These are phyloP conservation scores for Chromis chromis DNA, from an alignment of 2,797 vertebrate species.

Conservation along the genomic window DNA sequence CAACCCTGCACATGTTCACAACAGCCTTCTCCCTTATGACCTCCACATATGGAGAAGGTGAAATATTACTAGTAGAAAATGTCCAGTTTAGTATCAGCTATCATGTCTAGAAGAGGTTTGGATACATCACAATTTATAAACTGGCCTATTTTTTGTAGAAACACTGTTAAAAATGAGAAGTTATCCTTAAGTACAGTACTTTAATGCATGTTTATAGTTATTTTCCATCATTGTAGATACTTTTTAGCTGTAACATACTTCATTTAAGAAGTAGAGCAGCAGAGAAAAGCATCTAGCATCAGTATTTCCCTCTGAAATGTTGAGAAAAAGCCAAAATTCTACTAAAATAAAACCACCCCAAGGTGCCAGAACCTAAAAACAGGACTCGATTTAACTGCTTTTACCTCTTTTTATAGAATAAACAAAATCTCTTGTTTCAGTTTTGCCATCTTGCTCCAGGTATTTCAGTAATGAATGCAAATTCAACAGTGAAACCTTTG, in stretches of 20 bases:
- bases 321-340: too few relatives aligned
- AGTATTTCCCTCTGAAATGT: too few relatives aligned
- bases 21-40: too few relatives aligned
- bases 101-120: too few relatives aligned
- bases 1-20: slow-evolving; percentile 1
- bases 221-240: background rate
- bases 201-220: background rate
- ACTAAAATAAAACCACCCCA: too few relatives aligned
- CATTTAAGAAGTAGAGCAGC: background rate
- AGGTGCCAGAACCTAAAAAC: background rate
- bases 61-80: background rate
- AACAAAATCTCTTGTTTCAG: background rate
- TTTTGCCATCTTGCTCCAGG: slow-evolving; percentile 13
- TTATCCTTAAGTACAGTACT: background rate
- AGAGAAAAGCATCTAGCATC: too few relatives aligned
- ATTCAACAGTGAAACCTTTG: slow-evolving; percentile 70
- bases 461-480: background rate
- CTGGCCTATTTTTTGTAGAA: background rate
- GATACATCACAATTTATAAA: background rate
- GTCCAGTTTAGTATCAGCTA: background rate
- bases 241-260: background rate
- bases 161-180: background rate
- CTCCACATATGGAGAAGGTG: background rate
- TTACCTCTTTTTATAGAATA: background rate
- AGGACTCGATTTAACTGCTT: background rate